Base-by-base conservation (phyloP, 1,140 invertebrate genomes). In the Achatina immaculata region DNA sequence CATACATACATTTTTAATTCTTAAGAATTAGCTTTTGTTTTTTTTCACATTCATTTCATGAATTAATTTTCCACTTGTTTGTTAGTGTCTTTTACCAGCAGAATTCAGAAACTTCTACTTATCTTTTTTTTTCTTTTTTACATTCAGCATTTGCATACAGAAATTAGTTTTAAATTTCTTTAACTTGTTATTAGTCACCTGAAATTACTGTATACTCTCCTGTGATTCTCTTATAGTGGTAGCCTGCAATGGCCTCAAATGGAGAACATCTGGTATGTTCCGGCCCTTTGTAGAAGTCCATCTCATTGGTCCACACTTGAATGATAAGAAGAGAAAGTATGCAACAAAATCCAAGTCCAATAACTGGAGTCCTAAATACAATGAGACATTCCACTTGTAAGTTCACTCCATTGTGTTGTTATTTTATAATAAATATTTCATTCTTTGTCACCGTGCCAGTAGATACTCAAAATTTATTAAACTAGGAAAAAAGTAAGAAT, bases 341-440 rank as follows among this genome's bases (percentile, higher is more conserved):
- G 96, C 97, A 36, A 99, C 99, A 4, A 99, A 99, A 92, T 98
- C 98, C 0, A 99, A 99, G 91, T 97, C 95, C 84, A 98, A 98
- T 90, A 98, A 97, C 90, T 98, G 97, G 97, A 98, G 98, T 81
- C 99, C 99, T 4, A 99, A 99, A 92, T 99, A 97, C 93, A 99
- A 99, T 92, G 98, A 99, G 92, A 99, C 96, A 24, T 99, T 99
- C 92, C 96, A 98, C 89, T 99, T 99, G 98, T 99, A 93, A 97
- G 97, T 62, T 74, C n/a, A n/a, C n/a, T n/a, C n/a, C n/a, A n/a
- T n/a, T n/a, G n/a, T n/a, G n/a, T n/a, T n/a, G n/a, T 51, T 65
- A 3, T 76, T 71, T 80, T 51, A 19, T n/a, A n/a, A 40, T 78
- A 55, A 4, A 69, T 40, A n/a, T 42, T 55, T 14, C 42, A 24